Base-by-base conservation (phyloP, 2,888 invertebrate species). In the Hartigia nigra region DNA sequence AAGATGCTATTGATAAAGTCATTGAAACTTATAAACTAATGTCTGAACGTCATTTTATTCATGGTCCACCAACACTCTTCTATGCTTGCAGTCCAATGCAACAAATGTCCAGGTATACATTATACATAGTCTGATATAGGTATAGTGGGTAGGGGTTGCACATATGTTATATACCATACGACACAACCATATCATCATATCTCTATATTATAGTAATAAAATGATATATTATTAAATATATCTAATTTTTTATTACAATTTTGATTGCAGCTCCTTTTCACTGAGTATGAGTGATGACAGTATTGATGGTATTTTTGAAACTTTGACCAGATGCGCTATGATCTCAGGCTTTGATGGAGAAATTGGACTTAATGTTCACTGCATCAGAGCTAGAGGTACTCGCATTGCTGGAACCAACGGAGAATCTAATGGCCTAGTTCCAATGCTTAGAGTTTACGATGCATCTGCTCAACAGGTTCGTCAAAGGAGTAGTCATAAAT, bases 311-410 rank as follows among this genome's bases (percentile, higher is more conserved):
- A 98, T 99, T 86, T 98, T 96, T 90, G 96, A 97, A 85, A 98
- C 98, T 0, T 92, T 98, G 70, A 96, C 96, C 85, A 96, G 97
- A 88, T 99, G 99, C 92, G 99, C 99, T 0, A 93, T 97, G 78
- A 98, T 99, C 82, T 99, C 99, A 0, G 99, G 99, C 92, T 96
- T 96, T 36, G 99, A 99, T 32, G 99, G 99, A 80, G 99, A 99
- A 3, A 98, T 99, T 88, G 99, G 99, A 0, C 92, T 99, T 0
- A 98, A 98, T 92, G 95, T 99, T 0, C 99, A 99, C 91, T 97
- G 97, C 89, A 98, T 99, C 84, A 93, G 99, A 86, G 96, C 98
- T 0, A 96, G 95, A 85, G 99, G 98, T 12, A 96, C 97, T 5
- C 95, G 96, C 83, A 99, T 99, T 87, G 96, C 96, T 78, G 98